phyloP scores from a whole-genome alignment of 2,113 vertebrate species.

The Pangasianodon gigas region DNA sequence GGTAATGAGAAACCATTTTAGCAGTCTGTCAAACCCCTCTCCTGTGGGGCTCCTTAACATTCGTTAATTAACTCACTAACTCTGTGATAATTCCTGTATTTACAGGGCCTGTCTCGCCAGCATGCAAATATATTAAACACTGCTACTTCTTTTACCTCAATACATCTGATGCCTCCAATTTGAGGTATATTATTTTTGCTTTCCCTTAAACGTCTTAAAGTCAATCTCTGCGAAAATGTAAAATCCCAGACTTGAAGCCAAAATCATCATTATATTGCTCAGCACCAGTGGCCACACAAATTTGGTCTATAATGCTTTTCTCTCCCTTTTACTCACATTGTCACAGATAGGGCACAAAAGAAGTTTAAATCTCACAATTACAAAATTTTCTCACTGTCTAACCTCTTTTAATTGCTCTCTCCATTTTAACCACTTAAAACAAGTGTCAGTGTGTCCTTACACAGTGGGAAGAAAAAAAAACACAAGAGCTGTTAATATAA shows the following conservation, averaged over 20 bases:
- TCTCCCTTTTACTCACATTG: conserved; percentile 35
- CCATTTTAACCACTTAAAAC: conserved; percentile 52
- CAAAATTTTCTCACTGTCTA: conserved; percentile 53
- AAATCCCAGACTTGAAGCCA: conserved; percentile 17
- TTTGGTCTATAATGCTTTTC: neutral
- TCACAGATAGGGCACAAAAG: conserved; percentile 57
- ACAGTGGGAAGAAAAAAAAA: conserved; percentile 47
- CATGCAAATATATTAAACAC: conserved; percentile 38
- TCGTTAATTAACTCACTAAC: conserved; percentile 55
- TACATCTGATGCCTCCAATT: conserved; percentile 5
- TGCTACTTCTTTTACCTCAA: neutral
- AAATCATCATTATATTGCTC: conserved; percentile 11
- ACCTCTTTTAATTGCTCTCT: conserved; percentile 59
- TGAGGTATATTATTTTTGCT: conserved; percentile 4
- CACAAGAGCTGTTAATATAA: conserved; percentile 39
- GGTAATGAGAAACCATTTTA: conserved; percentile 53
- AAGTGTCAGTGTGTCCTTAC: conserved; percentile 48
- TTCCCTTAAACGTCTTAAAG: neutral
- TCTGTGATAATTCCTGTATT: conserved; percentile 57
- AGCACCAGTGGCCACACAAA: conserved; percentile 14
- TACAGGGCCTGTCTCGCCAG: conserved; percentile 34
- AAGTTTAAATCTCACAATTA: conserved; percentile 66
- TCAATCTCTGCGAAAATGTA: conserved; percentile 1
- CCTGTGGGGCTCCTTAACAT: conserved; percentile 47
- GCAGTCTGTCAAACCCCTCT: conserved; percentile 43